Evolutionary conservation across 2,113 vertebrate genomes (phyloP).

Genomic region (Arizona elegans): DNA sequence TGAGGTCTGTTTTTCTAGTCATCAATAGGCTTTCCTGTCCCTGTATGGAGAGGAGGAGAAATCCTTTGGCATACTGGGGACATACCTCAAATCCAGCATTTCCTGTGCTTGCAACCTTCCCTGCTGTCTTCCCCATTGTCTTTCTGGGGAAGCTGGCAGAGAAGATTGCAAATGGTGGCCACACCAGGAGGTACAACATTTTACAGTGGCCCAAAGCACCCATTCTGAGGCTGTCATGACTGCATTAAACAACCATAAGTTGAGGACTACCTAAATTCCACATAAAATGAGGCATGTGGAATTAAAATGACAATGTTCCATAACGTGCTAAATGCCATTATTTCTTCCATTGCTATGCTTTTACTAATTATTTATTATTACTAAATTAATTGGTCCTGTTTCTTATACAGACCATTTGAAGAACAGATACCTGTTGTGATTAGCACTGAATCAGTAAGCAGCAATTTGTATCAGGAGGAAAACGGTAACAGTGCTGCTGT

Average conservation of each 20-base stretch:
- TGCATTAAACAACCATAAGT: background rate
- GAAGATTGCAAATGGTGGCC: background rate
- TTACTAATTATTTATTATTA: background rate
- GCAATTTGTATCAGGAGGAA: conserved; percentile 76
- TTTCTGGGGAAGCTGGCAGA: background rate
- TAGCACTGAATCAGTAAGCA: conserved; percentile 55
- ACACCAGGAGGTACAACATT: background rate
- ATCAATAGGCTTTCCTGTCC: background rate
- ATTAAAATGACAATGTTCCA: background rate
- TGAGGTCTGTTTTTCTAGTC: background rate
- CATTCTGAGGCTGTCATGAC: background rate
- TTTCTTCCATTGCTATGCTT: background rate
- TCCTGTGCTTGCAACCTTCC: background rate
- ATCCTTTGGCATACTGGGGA: background rate
- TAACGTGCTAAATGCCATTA: background rate
- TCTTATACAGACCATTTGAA: conserved; percentile 70
- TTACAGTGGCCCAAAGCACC: background rate
- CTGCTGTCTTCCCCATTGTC: background rate
- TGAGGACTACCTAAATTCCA: background rate
- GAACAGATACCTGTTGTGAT: conserved; percentile 64
- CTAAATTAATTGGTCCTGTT: background rate
- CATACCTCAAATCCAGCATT: background rate
- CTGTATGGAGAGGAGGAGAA: background rate
- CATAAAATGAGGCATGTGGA: background rate
- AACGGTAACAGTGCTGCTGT: conserved; percentile 57